Evolutionary conservation across 2,888 invertebrate species (phyloP), one percentile per base, ranked within the genome.

Genomic region (Oxystoma pomonae): DNA sequence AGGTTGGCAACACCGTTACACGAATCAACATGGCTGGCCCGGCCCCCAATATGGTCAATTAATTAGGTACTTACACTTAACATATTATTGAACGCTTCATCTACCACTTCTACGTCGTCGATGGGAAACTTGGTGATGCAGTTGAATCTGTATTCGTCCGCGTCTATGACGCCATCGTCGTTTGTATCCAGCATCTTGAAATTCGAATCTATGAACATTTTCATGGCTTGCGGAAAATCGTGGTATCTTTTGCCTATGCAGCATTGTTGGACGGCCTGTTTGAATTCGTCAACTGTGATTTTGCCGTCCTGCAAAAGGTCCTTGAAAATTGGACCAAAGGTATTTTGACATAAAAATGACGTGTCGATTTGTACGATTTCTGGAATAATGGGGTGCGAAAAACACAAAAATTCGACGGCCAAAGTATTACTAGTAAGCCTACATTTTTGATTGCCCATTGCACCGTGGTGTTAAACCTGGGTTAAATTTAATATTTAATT

Each of bases 211-310:
- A 92, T 92, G 78, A 92, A 92, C 76, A 91, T 90, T 75, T 88
- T 91, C 90, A 92, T 90, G 2, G 92, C 91, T 79, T 92, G 90
- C 0, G 92, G 92, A 75, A 93, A 92, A 65, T 92, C 90, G 12
- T 87, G 86, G 75, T 90, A 92, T 67, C 86, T 83, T 73, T 88
- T 85, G 2, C 92, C 92, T 19, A 92, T 84, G 75, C 92, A 92
- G 70, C 89, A 90, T 76, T 88, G 90, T 78, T 91, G 87, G 0
- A 93, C 91, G 0, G 92, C 92, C 72, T 84, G 82, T 77, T 92
- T 92, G 81, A 92, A 92, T 76, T 93, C 92, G 1, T 90, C 90
- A 62, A 88, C 88, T 1, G 91, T 88, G 71, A 93, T 90, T 76
- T 87, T 87, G 56, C 92, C 92, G 76, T 92, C 92, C 92, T 92